Base-by-base conservation (phyloP, 2,113 vertebrate genomes). In the Campylorhamphus procurvoides region DNA sequence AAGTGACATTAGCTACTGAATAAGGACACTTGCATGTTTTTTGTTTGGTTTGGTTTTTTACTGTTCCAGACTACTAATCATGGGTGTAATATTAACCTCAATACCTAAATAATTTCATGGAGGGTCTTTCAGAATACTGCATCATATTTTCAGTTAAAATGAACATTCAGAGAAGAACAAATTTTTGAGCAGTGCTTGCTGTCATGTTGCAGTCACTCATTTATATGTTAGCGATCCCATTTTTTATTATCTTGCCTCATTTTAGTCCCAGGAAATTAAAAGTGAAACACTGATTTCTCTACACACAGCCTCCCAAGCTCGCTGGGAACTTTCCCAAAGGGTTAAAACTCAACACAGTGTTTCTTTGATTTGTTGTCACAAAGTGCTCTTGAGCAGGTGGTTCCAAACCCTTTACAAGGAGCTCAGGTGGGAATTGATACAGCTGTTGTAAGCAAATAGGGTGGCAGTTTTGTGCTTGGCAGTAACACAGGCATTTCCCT, bases 1-100 rank as follows among this genome's bases (percentile, higher is more conserved):
- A 90, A 88, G 88, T 81, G 95, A 68, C 60, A 66, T 87, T 56
- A 87, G 87, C 44, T 87, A 44, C 64, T 84, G 42, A 86, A 62
- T 94, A 90, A 96, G 78, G 75, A 92, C 72, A 92, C 49, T 35
- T 90, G 89, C 8, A 18, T 62, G 49, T 9, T 35, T 75, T 67
- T 89, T 89, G 40, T 76, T 83, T 77, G 35, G 46, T 67, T 91
- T 52, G 1, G 3, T 77, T 68, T 93, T 87, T 94, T 73, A 50
- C 73, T 73, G 49, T 91, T 94, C 53, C 62, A 71, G 66, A 40
- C 85, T 87, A 60, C 79, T 91, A 76, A 91, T 94, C 62, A 27
- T 62, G 33, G 25, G 11, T 84, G 18, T 86, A 75, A 59, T 75
- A 50, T 86, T 74, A 80, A 81, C 50, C 81, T 42, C 46, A 76